Conservation (phyloP, 92 coral and sea anemone genomes). For the Isaurus tuberculatus region DNA sequence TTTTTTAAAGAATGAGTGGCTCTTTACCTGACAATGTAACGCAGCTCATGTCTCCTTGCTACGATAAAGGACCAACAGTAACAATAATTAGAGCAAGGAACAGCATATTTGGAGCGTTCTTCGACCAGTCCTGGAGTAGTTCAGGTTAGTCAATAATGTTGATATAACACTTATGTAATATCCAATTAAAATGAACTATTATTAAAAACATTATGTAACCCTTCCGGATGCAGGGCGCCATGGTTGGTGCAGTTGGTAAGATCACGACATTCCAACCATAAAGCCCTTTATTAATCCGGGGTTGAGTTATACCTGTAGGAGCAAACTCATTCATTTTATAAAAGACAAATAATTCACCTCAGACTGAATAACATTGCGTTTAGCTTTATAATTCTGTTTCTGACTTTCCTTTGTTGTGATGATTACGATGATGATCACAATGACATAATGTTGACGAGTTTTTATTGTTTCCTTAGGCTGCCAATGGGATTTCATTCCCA, state of each 20-base stretch:
- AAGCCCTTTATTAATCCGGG: too few species aligned
- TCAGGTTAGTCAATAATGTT: conserved; percentile 13
- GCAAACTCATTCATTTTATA: too few species aligned
- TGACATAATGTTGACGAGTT: too few species aligned
- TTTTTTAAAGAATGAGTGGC: neutral
- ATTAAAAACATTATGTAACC: too few species aligned
- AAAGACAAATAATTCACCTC: too few species aligned
- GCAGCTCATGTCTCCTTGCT: neutral
- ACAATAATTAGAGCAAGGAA: conserved; percentile 16
- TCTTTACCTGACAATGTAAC: neutral
- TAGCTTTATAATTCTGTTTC: neutral
- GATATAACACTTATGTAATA: neutral
- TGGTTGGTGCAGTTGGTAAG: too few species aligned
- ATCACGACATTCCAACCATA: too few species aligned
- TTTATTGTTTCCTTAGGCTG: neutral
- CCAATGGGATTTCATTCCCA: neutral
- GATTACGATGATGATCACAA: neutral
- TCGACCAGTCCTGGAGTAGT: neutral
- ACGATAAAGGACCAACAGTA: conserved; percentile 22
- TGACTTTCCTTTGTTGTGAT: neutral
- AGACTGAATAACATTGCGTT: neutral
- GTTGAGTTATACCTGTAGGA: too few species aligned
- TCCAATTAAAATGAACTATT: neutral
- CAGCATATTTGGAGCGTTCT: conserved; percentile 36
- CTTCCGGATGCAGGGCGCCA: too few species aligned